Percentiles rank a stretch among this genome's conserved stretches.
phyloP scores from a whole-genome alignment of 2,888 invertebrate genomes.

The Megastigmus dorsalis region DNA sequence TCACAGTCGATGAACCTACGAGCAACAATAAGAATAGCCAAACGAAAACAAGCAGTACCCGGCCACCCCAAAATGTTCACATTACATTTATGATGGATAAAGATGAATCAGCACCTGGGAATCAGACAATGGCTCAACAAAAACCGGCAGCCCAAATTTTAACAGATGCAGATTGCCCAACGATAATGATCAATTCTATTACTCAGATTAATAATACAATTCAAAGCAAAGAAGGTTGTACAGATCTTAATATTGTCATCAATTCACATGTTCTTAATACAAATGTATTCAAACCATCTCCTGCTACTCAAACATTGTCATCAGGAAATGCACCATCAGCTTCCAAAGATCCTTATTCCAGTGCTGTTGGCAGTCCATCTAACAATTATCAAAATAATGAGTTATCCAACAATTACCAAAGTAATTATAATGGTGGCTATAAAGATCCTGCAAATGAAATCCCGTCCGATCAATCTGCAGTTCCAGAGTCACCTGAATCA shows the following conservation, averaged over 20 bases:
- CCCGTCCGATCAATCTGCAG: slow-evolving; percentile 13
- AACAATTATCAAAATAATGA: no score
- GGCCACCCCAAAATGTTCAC: slow-evolving; percentile 66
- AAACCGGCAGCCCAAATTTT: slow-evolving; percentile 34
- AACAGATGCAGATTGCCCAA: slow-evolving; percentile 65
- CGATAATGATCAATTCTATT: slow-evolving; percentile 71
- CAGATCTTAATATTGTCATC: slow-evolving; percentile 82
- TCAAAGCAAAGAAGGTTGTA: slow-evolving; percentile 80
- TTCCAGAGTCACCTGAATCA: background rate
- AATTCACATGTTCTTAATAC: slow-evolving; percentile 82
- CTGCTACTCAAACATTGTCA: background rate
- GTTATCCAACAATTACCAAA: background rate
- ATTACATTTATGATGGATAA: slow-evolving; percentile 66
- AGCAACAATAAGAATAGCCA: slow-evolving; percentile 20
- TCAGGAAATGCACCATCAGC: background rate
- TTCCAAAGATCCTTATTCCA: slow-evolving; percentile 29
- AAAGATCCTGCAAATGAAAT: slow-evolving; percentile 22
- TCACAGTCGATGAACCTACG: slow-evolving; percentile 53
- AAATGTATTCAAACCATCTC: slow-evolving; percentile 71
- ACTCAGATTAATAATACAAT: slow-evolving; percentile 71
- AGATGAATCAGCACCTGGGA: slow-evolving; percentile 54
- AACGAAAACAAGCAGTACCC: slow-evolving; percentile 35
- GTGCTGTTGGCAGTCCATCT: background rate
- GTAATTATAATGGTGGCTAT: background rate
- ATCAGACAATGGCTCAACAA: slow-evolving; percentile 26